Evolutionary conservation across 1,140 invertebrate genomes (phyloP).

Genomic region (Lepidurus packardi): DNA sequence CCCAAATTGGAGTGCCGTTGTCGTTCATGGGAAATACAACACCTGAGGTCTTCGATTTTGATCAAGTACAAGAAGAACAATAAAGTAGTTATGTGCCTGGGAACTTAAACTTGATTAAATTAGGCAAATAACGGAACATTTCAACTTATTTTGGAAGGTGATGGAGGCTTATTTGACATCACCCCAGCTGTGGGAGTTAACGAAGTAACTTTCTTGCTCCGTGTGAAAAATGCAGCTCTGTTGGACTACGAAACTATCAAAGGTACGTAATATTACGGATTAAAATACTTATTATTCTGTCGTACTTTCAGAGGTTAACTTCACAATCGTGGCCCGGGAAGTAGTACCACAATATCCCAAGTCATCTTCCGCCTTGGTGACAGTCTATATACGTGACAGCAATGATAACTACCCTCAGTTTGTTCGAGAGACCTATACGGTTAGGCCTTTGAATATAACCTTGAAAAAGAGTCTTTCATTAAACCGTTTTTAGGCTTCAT

Average conservation of each 20-base stretch:
- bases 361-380: slow-evolving; percentile 73
- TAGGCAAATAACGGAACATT: slow-evolving; percentile 90
- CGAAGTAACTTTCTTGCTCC: slow-evolving; percentile 83
- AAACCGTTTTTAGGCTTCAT: slow-evolving; percentile 39
- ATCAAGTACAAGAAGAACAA: slow-evolving; percentile 58
- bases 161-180: slow-evolving; percentile 78
- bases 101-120: slow-evolving; percentile 39
- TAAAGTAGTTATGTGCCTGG: not conserved
- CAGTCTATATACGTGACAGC: slow-evolving; percentile 77
- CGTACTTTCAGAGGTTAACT: slow-evolving; percentile 63
- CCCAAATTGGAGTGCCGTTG: slow-evolving; percentile 80
- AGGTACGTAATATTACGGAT: slow-evolving; percentile 43
- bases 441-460: not conserved
- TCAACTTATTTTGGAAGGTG: slow-evolving; percentile 68
- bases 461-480: not conserved
- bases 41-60: slow-evolving; percentile 85
- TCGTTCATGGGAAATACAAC: slow-evolving; percentile 72
- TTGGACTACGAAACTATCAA: slow-evolving; percentile 78
- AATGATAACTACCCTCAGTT: slow-evolving; percentile 94
- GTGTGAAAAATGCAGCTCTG: slow-evolving; percentile 73
- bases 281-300: slow-evolving; percentile 22
- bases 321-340: slow-evolving; percentile 79
- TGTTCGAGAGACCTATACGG: slow-evolving; percentile 31
- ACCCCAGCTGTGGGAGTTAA: slow-evolving; percentile 82
- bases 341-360: slow-evolving; percentile 63